These are phyloP conservation scores for Ispidina lecontei DNA, from an alignment of 2,797 vertebrate genomes.

Conservation along the genomic window DNA sequence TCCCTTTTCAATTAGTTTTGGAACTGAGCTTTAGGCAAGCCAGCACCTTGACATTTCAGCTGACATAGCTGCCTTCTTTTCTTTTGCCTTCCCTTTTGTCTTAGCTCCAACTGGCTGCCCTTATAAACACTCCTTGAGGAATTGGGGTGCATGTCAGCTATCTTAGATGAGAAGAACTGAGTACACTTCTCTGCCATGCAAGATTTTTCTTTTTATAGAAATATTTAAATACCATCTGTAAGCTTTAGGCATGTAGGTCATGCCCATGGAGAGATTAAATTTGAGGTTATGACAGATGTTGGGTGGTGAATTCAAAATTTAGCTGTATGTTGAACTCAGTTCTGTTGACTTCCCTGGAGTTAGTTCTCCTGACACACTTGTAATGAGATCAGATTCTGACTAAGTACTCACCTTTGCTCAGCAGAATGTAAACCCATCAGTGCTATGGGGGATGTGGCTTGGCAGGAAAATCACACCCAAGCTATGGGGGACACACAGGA, in stretches of 20 bases:
- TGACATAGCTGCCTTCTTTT: slow-evolving; percentile 23
- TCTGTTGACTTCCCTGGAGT: slow-evolving; percentile 8
- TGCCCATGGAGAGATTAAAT: slow-evolving; percentile 41
- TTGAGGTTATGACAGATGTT: slow-evolving; percentile 54
- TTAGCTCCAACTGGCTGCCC: slow-evolving; percentile 54
- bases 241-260: slow-evolving; percentile 49
- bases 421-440: slow-evolving; percentile 29
- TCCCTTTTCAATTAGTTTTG: slow-evolving; percentile 8
- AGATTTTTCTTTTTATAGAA: slow-evolving; percentile 45
- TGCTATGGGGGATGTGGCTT: slow-evolving; percentile 10
- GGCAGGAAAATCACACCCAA: slow-evolving; percentile 32
- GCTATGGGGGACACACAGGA: background rate
- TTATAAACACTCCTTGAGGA: slow-evolving; percentile 57
- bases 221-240: slow-evolving; percentile 62
- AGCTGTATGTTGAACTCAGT: slow-evolving; percentile 28
- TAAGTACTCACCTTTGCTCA: slow-evolving; percentile 17
- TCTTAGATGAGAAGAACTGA: slow-evolving; percentile 22
- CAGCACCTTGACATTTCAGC: slow-evolving; percentile 59
- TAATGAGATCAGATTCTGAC: slow-evolving; percentile 56
- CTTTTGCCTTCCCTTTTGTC: slow-evolving; percentile 27
- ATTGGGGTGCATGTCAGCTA: slow-evolving; percentile 5
- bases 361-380: slow-evolving; percentile 49
- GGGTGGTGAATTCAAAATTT: slow-evolving; percentile 48
- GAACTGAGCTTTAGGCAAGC: slow-evolving; percentile 34
- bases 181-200: background rate